Conservation (phyloP, 2,797 vertebrate species). For the Semaprochilodus insignis region DNA sequence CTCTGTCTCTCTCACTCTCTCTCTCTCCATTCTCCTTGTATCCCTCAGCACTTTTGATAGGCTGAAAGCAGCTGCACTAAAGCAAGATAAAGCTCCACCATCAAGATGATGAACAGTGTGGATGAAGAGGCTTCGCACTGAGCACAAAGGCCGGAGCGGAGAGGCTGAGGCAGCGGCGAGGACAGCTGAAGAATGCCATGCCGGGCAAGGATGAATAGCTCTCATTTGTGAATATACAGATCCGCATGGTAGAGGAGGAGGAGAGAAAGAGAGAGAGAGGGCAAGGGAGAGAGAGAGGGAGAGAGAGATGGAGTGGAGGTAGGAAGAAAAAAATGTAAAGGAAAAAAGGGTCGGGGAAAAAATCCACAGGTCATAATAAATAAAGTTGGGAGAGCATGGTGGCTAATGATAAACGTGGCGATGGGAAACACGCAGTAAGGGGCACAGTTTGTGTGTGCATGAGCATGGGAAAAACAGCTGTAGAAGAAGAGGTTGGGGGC, state of each 20-base stretch:
- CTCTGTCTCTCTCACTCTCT: slow-evolving; percentile 76
- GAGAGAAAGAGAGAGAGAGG: slow-evolving; percentile 15
- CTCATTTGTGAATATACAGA: slow-evolving; percentile 94
- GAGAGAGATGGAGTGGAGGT: slow-evolving; percentile 1
- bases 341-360: slow-evolving; percentile 10
- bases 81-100: slow-evolving; percentile 90
- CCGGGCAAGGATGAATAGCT: slow-evolving; percentile 87
- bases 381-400: slow-evolving; percentile 74
- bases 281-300: neutral
- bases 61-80: slow-evolving; percentile 90
- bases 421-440: slow-evolving; percentile 10
- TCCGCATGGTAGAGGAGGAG: slow-evolving; percentile 76
- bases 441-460: neutral
- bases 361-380: slow-evolving; percentile 85
- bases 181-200: slow-evolving; percentile 89
- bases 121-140: slow-evolving; percentile 88
- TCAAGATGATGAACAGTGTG: slow-evolving; percentile 94
- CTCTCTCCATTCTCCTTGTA: slow-evolving; percentile 75
- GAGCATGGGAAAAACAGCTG: slow-evolving; percentile 7
- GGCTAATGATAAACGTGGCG: slow-evolving; percentile 23
- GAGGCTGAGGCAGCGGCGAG: slow-evolving; percentile 79
- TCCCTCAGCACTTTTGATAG: slow-evolving; percentile 87
- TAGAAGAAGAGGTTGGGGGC: slow-evolving; percentile 34
- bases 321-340: slow-evolving; percentile 3
- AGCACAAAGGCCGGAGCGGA: slow-evolving; percentile 90